Evolutionary conservation across 2,888 invertebrate species (phyloP).

Genomic region (Dynastes tityus): DNA sequence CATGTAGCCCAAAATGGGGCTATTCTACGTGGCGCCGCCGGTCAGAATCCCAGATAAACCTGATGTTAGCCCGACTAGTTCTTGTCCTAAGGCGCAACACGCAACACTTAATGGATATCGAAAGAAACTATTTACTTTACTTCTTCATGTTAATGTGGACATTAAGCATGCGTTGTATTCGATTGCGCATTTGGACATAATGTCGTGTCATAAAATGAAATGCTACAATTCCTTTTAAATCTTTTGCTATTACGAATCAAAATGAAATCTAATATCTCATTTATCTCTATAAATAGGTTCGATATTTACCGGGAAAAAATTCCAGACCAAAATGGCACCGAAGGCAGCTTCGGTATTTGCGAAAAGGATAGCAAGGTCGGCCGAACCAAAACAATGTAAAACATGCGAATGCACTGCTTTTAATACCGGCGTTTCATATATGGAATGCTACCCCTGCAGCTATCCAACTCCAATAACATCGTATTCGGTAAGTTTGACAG

Average conservation of each 20-base stretch:
- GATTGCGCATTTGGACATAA: slow-evolving; percentile 8
- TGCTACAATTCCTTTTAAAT: slow-evolving; percentile 15
- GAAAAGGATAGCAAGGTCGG: slow-evolving; percentile 78
- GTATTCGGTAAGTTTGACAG: slow-evolving; percentile 70
- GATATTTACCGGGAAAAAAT: slow-evolving; percentile 76
- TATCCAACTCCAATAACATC: slow-evolving; percentile 71
- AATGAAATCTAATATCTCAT: too few relatives aligned
- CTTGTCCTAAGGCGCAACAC: slow-evolving; percentile 55
- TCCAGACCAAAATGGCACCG: slow-evolving; percentile 74
- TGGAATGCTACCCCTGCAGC: slow-evolving; percentile 78
- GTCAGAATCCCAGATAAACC: slow-evolving; percentile 61
- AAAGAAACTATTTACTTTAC: slow-evolving; percentile 57
- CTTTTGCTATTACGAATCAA: neutral
- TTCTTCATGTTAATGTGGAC: slow-evolving; percentile 54
- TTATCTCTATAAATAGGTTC: slow-evolving; percentile 69
- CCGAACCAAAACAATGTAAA: slow-evolving; percentile 75
- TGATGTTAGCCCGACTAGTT: slow-evolving; percentile 57
- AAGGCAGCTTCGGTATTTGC: slow-evolving; percentile 80
- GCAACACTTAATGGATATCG: slow-evolving; percentile 60
- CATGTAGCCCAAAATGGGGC: slow-evolving; percentile 60
- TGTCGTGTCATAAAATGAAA: slow-evolving; percentile 13
- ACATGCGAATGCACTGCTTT: slow-evolving; percentile 81
- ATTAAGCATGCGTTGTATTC: slow-evolving; percentile 49
- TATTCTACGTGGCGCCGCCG: slow-evolving; percentile 59
- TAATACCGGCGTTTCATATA: slow-evolving; percentile 77